These are phyloP conservation scores for Dipodomys stephensi DNA, from an alignment of 2,113 vertebrate species.

Conservation along the genomic window DNA sequence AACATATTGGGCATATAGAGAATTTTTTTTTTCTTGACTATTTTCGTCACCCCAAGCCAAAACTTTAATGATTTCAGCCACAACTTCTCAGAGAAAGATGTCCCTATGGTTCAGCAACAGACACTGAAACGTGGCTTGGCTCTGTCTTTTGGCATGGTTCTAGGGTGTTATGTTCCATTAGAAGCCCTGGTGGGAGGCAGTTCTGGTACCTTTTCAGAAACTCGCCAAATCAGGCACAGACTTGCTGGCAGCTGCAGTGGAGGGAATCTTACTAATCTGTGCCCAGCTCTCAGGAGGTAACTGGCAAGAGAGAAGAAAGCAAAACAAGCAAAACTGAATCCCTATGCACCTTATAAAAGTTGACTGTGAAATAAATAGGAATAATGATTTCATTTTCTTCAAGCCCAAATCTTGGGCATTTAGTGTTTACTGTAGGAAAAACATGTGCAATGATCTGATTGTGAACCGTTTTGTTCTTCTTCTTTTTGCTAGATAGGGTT, in stretches of 20 bases:
- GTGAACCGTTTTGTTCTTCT: background rate
- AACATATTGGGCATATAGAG: background rate
- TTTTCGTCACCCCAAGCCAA: slow-evolving; percentile 11
- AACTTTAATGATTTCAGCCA: slow-evolving; percentile 35
- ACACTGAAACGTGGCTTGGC: slow-evolving; percentile 44
- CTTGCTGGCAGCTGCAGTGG: slow-evolving; percentile 68
- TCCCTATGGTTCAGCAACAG: background rate
- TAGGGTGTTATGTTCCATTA: slow-evolving; percentile 68
- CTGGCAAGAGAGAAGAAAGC: slow-evolving; percentile 63
- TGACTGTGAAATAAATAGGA: slow-evolving; percentile 65
- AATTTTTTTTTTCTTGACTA: background rate
- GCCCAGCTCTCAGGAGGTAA: slow-evolving; percentile 70
- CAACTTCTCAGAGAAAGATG: slow-evolving; percentile 25
- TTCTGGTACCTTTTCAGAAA: slow-evolving; percentile 83
- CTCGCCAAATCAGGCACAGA: slow-evolving; percentile 76
- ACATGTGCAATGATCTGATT: slow-evolving; percentile 47
- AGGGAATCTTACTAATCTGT: slow-evolving; percentile 49
- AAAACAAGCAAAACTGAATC: slow-evolving; percentile 73
- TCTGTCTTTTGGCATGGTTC: background rate
- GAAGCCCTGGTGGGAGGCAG: slow-evolving; percentile 82
- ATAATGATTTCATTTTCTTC: slow-evolving; percentile 50
- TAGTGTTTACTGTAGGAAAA: slow-evolving; percentile 48
- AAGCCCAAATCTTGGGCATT: slow-evolving; percentile 31
- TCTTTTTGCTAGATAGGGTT: no score
- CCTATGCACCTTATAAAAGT: slow-evolving; percentile 62